Conservation (phyloP, 2,797 vertebrate species). For the Halcyon chelicuti region DNA sequence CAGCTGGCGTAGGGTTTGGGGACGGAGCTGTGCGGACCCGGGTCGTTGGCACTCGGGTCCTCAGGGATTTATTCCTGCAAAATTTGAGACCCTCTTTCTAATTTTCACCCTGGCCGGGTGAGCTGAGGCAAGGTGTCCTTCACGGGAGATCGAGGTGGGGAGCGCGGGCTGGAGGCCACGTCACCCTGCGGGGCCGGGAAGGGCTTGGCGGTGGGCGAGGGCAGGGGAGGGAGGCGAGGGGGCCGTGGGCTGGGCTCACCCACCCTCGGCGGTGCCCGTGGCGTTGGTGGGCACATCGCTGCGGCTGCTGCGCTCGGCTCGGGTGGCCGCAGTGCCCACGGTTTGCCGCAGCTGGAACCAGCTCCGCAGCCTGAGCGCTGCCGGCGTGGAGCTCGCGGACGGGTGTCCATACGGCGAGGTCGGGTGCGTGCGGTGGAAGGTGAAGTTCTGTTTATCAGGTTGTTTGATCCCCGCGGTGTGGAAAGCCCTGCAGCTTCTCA, state of each 20-base stretch:
- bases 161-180: fast-evolving
- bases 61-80: slow-evolving; percentile 9
- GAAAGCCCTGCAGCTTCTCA: background rate
- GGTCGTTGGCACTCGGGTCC: background rate
- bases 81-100: slow-evolving; percentile 9
- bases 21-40: slow-evolving; percentile 5
- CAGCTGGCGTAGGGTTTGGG: slow-evolving; percentile 66
- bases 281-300: background rate
- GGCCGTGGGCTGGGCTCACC: fast-evolving
- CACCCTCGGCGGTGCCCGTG: fast-evolving
- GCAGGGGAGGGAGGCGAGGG: background rate
- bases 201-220: background rate
- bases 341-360: background rate
- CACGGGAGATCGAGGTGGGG: fast-evolving
- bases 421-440: background rate
- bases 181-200: background rate
- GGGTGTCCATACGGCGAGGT: fast-evolving
- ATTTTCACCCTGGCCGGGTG: background rate
- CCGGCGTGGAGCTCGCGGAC: fast-evolving
- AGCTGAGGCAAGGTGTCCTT: background rate
- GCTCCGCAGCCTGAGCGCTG: background rate
- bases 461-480: background rate
- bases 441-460: background rate
- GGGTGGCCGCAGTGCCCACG: fast-evolving
- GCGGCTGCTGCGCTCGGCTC: background rate